Evolutionary conservation across 2,113 vertebrate genomes (phyloP).

Genomic region (Sphyrna mokarran): DNA sequence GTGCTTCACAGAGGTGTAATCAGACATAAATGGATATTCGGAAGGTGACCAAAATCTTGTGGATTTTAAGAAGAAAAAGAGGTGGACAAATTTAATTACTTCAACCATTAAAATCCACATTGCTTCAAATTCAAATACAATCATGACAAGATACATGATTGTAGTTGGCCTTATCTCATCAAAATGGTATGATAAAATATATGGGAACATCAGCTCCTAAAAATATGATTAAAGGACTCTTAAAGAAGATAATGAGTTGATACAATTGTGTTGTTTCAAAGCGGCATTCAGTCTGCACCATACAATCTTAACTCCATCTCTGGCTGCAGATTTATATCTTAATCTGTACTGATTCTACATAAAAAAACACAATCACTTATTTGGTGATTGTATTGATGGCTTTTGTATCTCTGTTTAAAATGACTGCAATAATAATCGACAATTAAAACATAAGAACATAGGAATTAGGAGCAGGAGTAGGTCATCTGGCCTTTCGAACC

Average conservation of each 20-base stretch:
- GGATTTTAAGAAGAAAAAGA: no score
- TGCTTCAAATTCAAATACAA: not conserved
- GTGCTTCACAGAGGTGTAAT: not conserved
- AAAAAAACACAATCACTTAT: not conserved
- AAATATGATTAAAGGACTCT: not conserved
- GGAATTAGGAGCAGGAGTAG: no score
- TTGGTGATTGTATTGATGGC: not conserved
- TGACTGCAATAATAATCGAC: not conserved
- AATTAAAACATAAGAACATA: not conserved
- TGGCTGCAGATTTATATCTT: not conserved
- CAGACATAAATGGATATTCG: not conserved
- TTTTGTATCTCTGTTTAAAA: not conserved
- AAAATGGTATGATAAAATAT: not conserved
- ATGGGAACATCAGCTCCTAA: not conserved
- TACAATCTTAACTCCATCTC: not conserved
- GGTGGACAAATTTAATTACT: not conserved
- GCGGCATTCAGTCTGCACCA: not conserved
- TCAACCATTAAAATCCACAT: not conserved
- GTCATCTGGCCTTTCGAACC: no score
- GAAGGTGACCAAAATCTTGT: not conserved
- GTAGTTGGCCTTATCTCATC: not conserved
- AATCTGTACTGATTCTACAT: constrained; percentile 7
- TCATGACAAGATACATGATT: not conserved
- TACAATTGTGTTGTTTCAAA: not conserved
- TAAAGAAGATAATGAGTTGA: not conserved